Conservation (phyloP, 2,797 vertebrate species). For the Pangasius mekongensis region DNA sequence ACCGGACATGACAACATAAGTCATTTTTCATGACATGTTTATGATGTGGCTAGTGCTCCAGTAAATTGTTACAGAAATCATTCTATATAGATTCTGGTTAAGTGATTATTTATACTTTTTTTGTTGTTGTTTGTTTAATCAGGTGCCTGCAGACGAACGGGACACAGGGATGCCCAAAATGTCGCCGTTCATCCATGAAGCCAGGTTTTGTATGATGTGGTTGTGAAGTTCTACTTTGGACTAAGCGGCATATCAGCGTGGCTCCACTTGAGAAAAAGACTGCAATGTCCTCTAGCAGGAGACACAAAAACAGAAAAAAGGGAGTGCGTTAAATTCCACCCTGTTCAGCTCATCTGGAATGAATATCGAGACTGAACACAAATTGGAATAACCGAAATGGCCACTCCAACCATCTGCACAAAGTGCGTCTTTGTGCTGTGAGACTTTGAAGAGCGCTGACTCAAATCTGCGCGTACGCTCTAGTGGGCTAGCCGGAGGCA, state of each 20-base stretch:
- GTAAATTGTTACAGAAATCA: no score
- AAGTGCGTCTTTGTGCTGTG: constrained; percentile 3
- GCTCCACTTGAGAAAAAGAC: constrained; percentile 31
- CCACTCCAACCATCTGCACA: not conserved
- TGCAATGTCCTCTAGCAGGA: constrained; percentile 24
- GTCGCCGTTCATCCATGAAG: constrained; percentile 91
- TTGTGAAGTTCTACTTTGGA: constrained; percentile 53
- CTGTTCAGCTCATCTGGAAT: constrained; percentile 14
- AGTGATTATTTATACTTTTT: not conserved
- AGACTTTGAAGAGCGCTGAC: not conserved
- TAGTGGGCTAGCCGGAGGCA: constrained; percentile 2
- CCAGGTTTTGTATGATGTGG: constrained; percentile 91
- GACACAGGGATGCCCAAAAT: constrained; percentile 92
- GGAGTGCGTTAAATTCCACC: constrained; percentile 8
- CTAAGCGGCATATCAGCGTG: constrained; percentile 50
- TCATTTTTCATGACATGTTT: not conserved
- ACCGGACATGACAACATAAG: not conserved
- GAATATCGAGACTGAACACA: constrained; percentile 9
- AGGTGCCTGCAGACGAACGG: constrained; percentile 95
- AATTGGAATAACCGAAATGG: not conserved
- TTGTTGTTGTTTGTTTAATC: constrained; percentile 42
- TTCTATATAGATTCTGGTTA: not conserved
- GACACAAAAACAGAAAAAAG: constrained; percentile 28
- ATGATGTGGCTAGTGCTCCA: no score
- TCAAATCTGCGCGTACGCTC: not conserved